These are phyloP conservation scores for Bombus superbus DNA, from an alignment of 1,140 invertebrate genomes.

Conservation along the genomic window DNA sequence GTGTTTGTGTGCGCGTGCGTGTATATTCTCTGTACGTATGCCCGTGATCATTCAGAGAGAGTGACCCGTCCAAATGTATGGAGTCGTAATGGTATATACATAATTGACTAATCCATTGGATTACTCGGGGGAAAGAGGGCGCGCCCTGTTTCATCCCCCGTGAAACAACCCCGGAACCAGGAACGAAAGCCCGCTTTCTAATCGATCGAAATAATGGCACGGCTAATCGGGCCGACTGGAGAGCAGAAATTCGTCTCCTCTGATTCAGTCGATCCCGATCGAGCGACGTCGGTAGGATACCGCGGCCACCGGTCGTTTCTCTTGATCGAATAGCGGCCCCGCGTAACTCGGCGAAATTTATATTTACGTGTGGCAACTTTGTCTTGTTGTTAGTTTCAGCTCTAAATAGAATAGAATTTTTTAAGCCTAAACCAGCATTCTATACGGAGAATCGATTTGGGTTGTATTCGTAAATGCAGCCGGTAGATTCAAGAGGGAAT, in stretches of 20 bases:
- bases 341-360: neutral
- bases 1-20: conserved; percentile 1
- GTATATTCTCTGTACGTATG: neutral
- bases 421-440: too few species aligned
- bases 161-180: conserved; percentile 12
- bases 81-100: conserved; percentile 67
- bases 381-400: too few species aligned
- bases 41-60: conserved; percentile 13
- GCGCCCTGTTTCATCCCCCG: neutral
- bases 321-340: conserved; percentile 48
- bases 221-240: conserved; percentile 64
- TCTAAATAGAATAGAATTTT: too few species aligned
- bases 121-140: conserved; percentile 56
- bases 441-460: neutral
- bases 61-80: conserved; percentile 61
- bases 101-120: conserved; percentile 70
- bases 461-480: too few species aligned
- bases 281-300: conserved; percentile 1
- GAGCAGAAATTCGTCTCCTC: conserved; percentile 58
- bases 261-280: conserved; percentile 38
- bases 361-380: neutral
- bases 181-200: conserved; percentile 55
- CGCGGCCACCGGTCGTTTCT: conserved; percentile 28
- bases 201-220: conserved; percentile 68
- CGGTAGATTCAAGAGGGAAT: neutral